Evolutionary conservation across 2,113 vertebrate species (phyloP), one percentile per base, ranked within the genome.

Genomic region (Rhinopomastus cyanomelas): DNA sequence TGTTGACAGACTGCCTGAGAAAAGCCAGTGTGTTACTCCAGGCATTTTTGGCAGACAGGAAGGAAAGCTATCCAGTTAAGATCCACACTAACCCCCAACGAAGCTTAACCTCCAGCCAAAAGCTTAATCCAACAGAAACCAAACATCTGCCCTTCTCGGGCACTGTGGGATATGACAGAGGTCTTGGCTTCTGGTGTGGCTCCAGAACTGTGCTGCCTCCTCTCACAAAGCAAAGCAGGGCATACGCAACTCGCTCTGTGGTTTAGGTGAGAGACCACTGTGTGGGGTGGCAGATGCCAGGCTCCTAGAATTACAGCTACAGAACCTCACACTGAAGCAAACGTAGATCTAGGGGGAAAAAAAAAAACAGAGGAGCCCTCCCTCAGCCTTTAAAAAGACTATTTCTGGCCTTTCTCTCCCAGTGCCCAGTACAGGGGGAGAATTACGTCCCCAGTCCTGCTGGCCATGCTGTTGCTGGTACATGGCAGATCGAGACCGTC

Each of bases 71-170:
- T 72, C 53, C 71, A 87, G 48, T 81, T 76, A 95, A 79, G 39
- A 94, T 85, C 82, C 88, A 80, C 91, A 88, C 66, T 92, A 94
- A 88, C 77, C 83, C 88, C 95, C 74, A 81, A 67, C 57, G 91
- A 83, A 90, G 32, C 77, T 84, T 81, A 72, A 92, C 81, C 61
- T 81, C 76, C 66, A 86, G 79, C 80, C 92, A 94, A 94, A 95
- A 94, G 73, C 66, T 94, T 88, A 89, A 91, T 95, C 80, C 75
- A 89, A 94, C 77, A 91, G 68, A 91, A 95, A 89, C 11, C 20
- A 87, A 95, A 89, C 66, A 89, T 94, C 85, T 94, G 90, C 88
- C 65, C 44, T 89, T 72, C 76, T 89, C 0, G 0, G 46, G 49
- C 61, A 52, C 9, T 11, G 59, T 67, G 56, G 37, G 76, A 77